A percentile compares a stretch with the other conserved stretches of the same genome.
phyloP scores from a whole-genome alignment of 2,888 invertebrate genomes.

The Parnassius mnemosyne region DNA sequence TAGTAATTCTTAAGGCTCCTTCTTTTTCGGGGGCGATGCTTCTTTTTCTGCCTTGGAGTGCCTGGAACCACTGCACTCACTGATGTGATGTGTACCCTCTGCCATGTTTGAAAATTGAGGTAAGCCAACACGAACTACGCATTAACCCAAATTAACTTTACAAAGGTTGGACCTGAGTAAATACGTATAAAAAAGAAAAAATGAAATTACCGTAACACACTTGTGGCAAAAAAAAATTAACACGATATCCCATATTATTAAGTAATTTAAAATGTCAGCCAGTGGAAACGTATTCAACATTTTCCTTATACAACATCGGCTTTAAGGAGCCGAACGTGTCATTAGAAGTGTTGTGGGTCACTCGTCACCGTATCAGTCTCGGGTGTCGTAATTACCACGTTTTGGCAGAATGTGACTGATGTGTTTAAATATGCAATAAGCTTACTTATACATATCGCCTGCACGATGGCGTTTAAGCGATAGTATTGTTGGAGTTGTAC shows the following conservation, averaged over 20 bases:
- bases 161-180: no score
- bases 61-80: no score
- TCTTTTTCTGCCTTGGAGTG: no score
- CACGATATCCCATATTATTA: slow-evolving; percentile 13
- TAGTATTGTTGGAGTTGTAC: slow-evolving; percentile 17
- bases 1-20: no score
- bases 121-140: no score
- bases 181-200: no score
- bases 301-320: slow-evolving; percentile 20
- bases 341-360: slow-evolving; percentile 27
- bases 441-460: slow-evolving; percentile 30
- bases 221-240: slow-evolving; percentile 10
- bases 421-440: slow-evolving; percentile 32
- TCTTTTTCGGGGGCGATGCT: no score
- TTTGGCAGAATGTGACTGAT: slow-evolving; percentile 33
- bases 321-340: slow-evolving; percentile 18
- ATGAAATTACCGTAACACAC: neutral
- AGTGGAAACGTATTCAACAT: slow-evolving; percentile 11
- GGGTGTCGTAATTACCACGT: slow-evolving; percentile 22
- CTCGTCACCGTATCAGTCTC: slow-evolving; percentile 20
- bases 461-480: slow-evolving; percentile 30
- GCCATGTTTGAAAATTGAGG: no score
- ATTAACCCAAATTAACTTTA: no score
- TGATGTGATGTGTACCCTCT: no score
- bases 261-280: slow-evolving; percentile 25